Evolutionary conservation across 1,140 invertebrate species (phyloP).

Genomic region (Calycopis cecrops): DNA sequence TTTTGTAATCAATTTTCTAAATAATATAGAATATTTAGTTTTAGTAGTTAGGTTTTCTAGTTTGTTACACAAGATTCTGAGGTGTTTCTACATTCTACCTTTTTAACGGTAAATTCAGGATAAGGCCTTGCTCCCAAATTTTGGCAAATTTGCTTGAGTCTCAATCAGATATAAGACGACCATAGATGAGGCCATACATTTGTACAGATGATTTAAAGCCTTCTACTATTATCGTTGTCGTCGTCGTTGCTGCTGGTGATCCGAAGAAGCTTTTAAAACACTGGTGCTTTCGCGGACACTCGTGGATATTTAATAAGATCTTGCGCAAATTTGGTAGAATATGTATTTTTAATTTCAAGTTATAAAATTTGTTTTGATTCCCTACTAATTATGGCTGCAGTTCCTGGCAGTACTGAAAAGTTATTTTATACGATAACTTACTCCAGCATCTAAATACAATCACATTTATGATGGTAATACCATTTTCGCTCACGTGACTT

Average conservation of each 20-base stretch:
- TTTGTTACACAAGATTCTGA: conserved; percentile 8
- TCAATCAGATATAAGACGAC: conserved; percentile 57
- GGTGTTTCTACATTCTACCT: conserved; percentile 31
- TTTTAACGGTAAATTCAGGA: conserved; percentile 39
- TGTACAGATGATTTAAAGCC: conserved; percentile 51
- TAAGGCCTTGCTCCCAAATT: conserved; percentile 42
- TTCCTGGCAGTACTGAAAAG: conserved; percentile 39
- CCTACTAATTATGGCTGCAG: conserved; percentile 46
- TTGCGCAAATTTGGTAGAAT: conserved; percentile 42
- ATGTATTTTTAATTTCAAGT: conserved; percentile 54
- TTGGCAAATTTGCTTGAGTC: conserved; percentile 53
- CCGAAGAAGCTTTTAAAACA: no score
- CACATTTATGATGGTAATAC: conserved; percentile 35
- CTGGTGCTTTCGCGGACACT: no score
- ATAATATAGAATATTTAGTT: conserved; percentile 18
- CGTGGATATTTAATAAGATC: no score
- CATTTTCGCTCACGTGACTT: no score
- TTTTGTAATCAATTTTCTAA: conserved; percentile 20
- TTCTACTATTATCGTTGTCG: conserved; percentile 25
- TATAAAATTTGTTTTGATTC: conserved; percentile 51
- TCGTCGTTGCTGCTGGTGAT: no score
- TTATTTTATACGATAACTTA: conserved; percentile 38
- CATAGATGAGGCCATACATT: conserved; percentile 53
- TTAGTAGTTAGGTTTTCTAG: conserved; percentile 14
- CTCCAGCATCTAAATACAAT: conserved; percentile 38